Evolutionary conservation across 2,113 vertebrate species (phyloP).

Genomic region (Clarias macrocephalus): DNA sequence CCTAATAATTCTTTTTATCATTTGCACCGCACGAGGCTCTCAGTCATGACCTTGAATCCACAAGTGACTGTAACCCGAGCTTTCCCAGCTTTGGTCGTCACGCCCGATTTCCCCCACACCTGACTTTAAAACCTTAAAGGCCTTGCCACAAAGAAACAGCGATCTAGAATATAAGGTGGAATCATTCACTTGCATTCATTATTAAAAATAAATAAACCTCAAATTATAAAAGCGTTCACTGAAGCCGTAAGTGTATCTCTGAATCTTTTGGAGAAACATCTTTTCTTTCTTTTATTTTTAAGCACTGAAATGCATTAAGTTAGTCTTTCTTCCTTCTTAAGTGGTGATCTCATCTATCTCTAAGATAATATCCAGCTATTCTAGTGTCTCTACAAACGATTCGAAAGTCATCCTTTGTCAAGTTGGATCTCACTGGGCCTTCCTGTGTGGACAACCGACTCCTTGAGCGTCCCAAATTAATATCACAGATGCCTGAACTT

Average conservation of each 20-base stretch:
- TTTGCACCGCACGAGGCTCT: conserved; percentile 15
- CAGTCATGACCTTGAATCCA: background rate
- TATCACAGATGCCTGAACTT: conserved; percentile 44
- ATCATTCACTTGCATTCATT: too few relatives aligned
- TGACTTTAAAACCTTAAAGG: background rate
- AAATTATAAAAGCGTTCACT: background rate
- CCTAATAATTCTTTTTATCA: conserved; percentile 48
- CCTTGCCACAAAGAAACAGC: background rate
- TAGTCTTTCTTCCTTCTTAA: background rate
- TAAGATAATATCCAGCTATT: conserved; percentile 15
- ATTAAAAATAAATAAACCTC: background rate
- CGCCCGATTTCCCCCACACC: conserved; percentile 27
- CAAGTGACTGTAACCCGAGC: background rate
- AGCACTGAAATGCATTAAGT: too few relatives aligned
- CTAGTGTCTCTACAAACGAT: background rate
- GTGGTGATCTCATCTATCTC: background rate
- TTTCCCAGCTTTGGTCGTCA: background rate
- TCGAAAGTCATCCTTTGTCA: conserved; percentile 29
- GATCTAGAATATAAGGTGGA: background rate
- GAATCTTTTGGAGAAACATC: background rate
- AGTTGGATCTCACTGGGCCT: conserved; percentile 10
- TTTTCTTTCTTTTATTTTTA: background rate
- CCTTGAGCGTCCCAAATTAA: conserved; percentile 36
- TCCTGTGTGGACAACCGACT: conserved; percentile 15
- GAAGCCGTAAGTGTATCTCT: background rate